These are phyloP conservation scores for Colletes latitarsis DNA, from an alignment of 1,140 invertebrate species.

Conservation along the genomic window DNA sequence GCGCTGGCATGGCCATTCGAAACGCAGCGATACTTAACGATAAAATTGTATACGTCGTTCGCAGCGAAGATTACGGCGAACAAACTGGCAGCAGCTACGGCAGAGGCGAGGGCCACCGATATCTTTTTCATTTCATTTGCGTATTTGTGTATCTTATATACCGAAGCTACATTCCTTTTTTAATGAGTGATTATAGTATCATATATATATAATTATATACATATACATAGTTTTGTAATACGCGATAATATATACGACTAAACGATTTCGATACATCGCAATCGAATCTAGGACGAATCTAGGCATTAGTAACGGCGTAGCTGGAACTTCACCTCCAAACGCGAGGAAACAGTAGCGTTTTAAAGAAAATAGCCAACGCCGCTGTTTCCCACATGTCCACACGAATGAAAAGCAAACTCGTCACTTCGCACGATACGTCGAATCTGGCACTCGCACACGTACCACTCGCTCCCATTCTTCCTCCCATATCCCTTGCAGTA, in stretches of 20 bases:
- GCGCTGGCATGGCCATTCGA: neutral
- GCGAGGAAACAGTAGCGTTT: slow-evolving; percentile 7
- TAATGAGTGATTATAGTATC: slow-evolving; percentile 71
- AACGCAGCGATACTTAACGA: neutral
- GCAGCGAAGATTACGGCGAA: slow-evolving; percentile 16
- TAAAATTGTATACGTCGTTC: slow-evolving; percentile 7
- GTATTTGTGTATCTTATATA: slow-evolving; percentile 54
- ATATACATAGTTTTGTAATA: slow-evolving; percentile 57
- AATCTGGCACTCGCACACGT: slow-evolving; percentile 57
- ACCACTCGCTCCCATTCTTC: slow-evolving; percentile 37
- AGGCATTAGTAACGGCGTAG: slow-evolving; percentile 58
- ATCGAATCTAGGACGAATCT: slow-evolving; percentile 59
- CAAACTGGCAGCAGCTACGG: slow-evolving; percentile 34
- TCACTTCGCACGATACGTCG: slow-evolving; percentile 28
- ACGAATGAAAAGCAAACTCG: slow-evolving; percentile 17
- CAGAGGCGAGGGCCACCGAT: slow-evolving; percentile 23
- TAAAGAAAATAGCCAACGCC: slow-evolving; percentile 4
- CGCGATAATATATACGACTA: slow-evolving; percentile 60
- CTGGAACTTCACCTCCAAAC: slow-evolving; percentile 40
- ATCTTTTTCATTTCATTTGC: slow-evolving; percentile 41
- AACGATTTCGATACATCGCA: slow-evolving; percentile 45
- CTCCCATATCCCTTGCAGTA: slow-evolving; percentile 51
- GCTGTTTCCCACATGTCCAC: slow-evolving; percentile 1
- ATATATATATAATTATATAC: slow-evolving; percentile 55
- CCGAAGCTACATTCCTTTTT: slow-evolving; percentile 64